Base-by-base conservation (phyloP, 2,888 invertebrate genomes). In the Gymnosoma rotundatum region DNA sequence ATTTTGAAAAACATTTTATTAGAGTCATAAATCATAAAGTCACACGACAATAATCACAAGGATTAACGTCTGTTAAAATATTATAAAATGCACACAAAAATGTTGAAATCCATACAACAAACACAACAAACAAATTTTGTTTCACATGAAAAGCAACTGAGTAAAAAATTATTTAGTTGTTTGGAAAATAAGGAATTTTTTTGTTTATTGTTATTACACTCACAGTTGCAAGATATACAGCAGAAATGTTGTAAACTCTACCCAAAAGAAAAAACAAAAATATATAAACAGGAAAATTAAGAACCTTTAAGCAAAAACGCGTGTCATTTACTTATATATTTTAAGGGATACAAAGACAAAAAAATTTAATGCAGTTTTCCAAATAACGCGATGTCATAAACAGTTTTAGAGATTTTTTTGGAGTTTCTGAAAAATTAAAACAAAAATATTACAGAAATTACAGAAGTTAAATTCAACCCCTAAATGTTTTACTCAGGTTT, bases 21-120 rank as follows among this genome's bases (percentile, higher is more conserved):
- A 88, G 87, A 86, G 87, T 88, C 91, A 91, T 91, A 91, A 91
- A 91, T 91, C 91, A 91, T 89, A 90, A 90, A 88, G 89, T 89
- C 88, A 87, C 87, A 88, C 86, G 87, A 86, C 86, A 87, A 89
- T 87, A 88, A 88, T 88, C 90, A 85, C 73, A 54, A 50, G 83
- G 83, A 85, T 85, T 83, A 79, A 80, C 83, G 88, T 86, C 88
- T 86, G 86, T 78, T 84, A 79, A 74, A 63, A 83, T 67, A 56
- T n/a, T 32, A 58, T 20, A 56, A 70, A 60, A 61, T 69, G 18
- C 74, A 56, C 20, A 58, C 36, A n/a, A 1, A 73, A 48, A 60
- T 25, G 36, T 66, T 25, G 2, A 52, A 63, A 66, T 25, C 20
- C 48, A 66, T 50, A 25, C 69, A 38, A 73, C 58, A 63, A 72